Base-by-base conservation (phyloP, 2,113 vertebrate genomes). In the Colossoma macropomum region DNA sequence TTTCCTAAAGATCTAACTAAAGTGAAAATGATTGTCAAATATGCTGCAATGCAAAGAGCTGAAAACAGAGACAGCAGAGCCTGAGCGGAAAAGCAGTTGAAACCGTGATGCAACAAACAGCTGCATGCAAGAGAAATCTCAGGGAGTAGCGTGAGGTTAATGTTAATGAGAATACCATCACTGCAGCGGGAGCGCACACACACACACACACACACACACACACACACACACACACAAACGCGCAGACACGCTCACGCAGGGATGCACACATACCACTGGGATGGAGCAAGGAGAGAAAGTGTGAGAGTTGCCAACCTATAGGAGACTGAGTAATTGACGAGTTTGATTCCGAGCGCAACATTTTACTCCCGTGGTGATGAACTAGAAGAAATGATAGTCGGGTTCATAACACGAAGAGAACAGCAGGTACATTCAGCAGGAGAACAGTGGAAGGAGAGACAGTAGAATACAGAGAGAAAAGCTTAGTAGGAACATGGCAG, bases 321-420 rank as follows among this genome's bases (percentile, higher is more conserved):
- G 97, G 95, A 97, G 97, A 98, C 98, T 99, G 98, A 98, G 97
- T 99, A 96, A 99, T 98, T 94, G 98, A 99, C 95, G 97, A 99
- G 96, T 99, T 99, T 98, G 98, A 99, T 95, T 99, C 98, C 95
- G 97, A 99, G 96, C 97, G 98, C 95, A 99, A 98, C 98, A 99
- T 99, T 99, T 99, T 99, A 97, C 96, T 99, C 93, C 98, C 98
- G 92, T 99, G 97, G 97, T 99, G 98, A 95, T 99, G 98, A 96
- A 99, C 98, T 99, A 96, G 97, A 97, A 96, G 95, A 96, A 96
- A 97, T 92, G 92, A 96, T 94, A 96, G 92, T 95, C 94, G 95
- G 93, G 95, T 94, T 97, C 91, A 93, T 92, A 90, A 95, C 95
- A 95, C 93, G 92, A 93, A 94, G 93, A 94, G 94, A 95, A 92